Evolutionary conservation across 2,113 vertebrate species (phyloP), one percentile per base, ranked within the genome.

Genomic region (Varanus komodoensis): DNA sequence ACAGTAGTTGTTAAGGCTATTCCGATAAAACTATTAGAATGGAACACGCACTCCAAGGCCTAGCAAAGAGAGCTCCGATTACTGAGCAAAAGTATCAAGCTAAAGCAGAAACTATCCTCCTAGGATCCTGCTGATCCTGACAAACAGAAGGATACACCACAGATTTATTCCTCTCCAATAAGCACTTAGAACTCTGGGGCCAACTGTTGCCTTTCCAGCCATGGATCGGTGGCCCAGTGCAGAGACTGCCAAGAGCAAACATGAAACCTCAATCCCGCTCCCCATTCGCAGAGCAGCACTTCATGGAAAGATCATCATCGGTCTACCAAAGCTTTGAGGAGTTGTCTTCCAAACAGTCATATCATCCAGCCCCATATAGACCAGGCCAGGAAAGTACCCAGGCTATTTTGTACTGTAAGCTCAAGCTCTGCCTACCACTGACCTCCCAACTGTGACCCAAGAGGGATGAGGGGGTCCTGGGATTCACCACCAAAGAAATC

Each of bases 191-290:
- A 48, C 54, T 64, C 27, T 75, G 38, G 29, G 44, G 34, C 21
- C 21, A n/a, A 27, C 57, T 52, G 54, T 52, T 29, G 64, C 54
- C 54, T 67, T 87, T 75, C 34, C 75, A 74, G 38, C 29, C 69
- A 75, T 71, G 23, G 84, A 93, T 89, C 81, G 90, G 50, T 82
- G 90, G 88, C 87, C 82, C 77, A 77, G 78, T 90, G 86, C 84
- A 84, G 68, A 78, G 54, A 88, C 78, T 91, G 83, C 78, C 74
- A 68, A 71, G 52, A 54, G 80, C 54, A 93, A 93, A 71, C 32
- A 29, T 69, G 83, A 44, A 48, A 84, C 44, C n/a, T 27, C 21
- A 67, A 44, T 19, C 57, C n/a, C 44, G 21, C 61, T 68, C 61
- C 34, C 9, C 61, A 29, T 44, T 9, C 54, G 44, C 14, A 48